Base-by-base conservation (phyloP, 92 coral and sea anemone genomes). In the Blastomussa wellsi region DNA sequence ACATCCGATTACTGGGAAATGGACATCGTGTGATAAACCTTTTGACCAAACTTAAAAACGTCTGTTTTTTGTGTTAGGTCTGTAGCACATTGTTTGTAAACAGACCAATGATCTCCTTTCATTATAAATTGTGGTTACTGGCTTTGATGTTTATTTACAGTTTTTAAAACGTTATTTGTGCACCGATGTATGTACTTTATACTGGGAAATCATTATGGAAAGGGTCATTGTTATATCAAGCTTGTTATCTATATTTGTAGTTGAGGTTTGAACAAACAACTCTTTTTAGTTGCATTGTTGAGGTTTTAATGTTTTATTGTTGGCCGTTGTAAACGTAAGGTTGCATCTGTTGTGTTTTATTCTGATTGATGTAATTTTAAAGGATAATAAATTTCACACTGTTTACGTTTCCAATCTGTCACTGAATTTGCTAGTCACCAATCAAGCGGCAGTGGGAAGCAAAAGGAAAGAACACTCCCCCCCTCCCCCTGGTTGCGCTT, bases 1-100 rank as follows among this genome's bases (percentile, higher is more conserved):
- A 37, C 71, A 29, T 38, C 68, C n/a, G 79, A 73, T 74, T 28
- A 66, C 29, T 79, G 86, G 86, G 71, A 78, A 78, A 57, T 78
- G 71, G 70, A 78, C 29, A 78, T 57, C 19, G 70, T 38, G 35
- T 78, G 15, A 77, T 31, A 33, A n/a, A n/a, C n/a, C n/a, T n/a
- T 39, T 39, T 39, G 44, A 3, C 44, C 7, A 3, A 39, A n/a
- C n/a, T n/a, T n/a, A 39, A 39, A 7, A 39, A 39, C 4, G 44
- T 7, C 44, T 39, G 44, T 39, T 39, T 3, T 7, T 3, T 39
- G 44, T 39, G 44, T 39, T 7, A 39, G 44, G 3, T 39, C 44
- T 39, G 52, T 60, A 6, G 38, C 72, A 79, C 6, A 32, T 24
- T 78, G 82, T 6, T 62, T 76, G 28, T 17, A 10, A 78, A 59